Percentiles rank a stretch among this genome's conserved stretches.
These are phyloP conservation scores for Ianthella basta DNA, from an alignment of 37 sponge, comb jelly and placozoan species.

Conservation along the genomic window DNA sequence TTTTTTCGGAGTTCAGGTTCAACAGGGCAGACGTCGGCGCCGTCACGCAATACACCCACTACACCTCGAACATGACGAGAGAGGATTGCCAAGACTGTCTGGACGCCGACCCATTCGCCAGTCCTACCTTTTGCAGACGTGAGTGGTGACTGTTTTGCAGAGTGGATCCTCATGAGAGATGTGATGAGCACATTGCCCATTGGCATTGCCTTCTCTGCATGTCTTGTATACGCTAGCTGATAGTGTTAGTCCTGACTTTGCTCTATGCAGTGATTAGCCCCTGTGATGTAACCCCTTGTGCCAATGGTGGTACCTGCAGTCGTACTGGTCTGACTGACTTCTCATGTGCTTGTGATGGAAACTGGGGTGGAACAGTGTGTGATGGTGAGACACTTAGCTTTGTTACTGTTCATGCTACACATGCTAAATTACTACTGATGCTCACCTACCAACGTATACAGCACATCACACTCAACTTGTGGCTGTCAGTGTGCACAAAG, in stretches of 20 bases:
- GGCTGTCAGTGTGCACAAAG: no score
- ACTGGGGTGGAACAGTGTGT: slow-evolving; percentile 5
- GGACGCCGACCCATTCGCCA: neutral
- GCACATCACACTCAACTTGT: no score
- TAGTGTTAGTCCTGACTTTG: neutral
- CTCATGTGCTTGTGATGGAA: slow-evolving; percentile 1
- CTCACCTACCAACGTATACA: no score
- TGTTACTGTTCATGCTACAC: no score
- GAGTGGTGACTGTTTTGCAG: no score
- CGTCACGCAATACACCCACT: neutral
- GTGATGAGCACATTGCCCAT: no score
- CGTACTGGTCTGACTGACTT: neutral
- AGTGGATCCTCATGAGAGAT: no score
- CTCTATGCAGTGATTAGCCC: neutral
- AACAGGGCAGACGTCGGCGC: neutral
- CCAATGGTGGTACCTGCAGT: neutral
- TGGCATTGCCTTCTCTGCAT: no score
- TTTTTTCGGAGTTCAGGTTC: no score
- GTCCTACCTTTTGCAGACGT: slow-evolving; percentile 10
- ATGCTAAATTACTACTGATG: no score
- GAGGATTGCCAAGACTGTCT: neutral
- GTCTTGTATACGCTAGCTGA: no score
- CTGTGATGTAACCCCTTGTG: neutral
- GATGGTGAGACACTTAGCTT: neutral
- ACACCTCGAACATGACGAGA: neutral